Evolutionary conservation across 1,140 invertebrate genomes (phyloP).

Genomic region (Globodera ellingtonae): DNA sequence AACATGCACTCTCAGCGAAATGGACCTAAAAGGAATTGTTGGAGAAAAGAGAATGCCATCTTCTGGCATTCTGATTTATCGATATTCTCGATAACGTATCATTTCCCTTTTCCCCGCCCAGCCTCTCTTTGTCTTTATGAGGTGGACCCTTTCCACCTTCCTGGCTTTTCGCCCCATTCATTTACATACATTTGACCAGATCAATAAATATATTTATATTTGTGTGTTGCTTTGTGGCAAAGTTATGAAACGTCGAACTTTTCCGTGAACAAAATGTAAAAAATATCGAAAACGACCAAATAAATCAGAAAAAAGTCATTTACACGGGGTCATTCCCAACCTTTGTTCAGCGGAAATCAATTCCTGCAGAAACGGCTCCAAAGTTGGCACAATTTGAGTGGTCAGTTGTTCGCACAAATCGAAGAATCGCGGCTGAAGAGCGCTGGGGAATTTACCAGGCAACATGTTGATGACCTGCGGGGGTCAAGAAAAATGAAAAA

Average conservation of each 20-base stretch:
- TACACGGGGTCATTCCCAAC: background rate
- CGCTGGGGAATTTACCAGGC: conserved; percentile 36
- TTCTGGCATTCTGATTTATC: no score
- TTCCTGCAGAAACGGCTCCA: conserved; percentile 34
- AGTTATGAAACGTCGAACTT: no score
- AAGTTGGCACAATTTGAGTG: conserved; percentile 18
- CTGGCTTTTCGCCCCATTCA: no score
- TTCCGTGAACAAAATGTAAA: background rate
- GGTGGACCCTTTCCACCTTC: no score
- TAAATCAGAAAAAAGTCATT: background rate
- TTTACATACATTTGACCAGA: no score
- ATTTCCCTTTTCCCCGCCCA: no score
- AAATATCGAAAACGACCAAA: background rate
- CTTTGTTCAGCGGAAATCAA: conserved; percentile 27
- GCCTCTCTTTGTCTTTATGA: no score
- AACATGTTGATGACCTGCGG: conserved; percentile 33
- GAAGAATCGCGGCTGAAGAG: conserved; percentile 37
- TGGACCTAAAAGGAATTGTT: conserved; percentile 5
- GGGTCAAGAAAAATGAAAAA: background rate
- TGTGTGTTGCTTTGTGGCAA: no score
- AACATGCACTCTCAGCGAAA: conserved; percentile 28
- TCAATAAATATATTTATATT: no score
- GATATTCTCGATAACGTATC: no score
- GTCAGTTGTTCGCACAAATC: conserved; percentile 43
- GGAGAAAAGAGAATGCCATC: no score